Percentiles rank a stretch among this genome's conserved stretches.
phyloP scores from a whole-genome alignment of 2,888 invertebrate species.

The Notodonta ziczac region DNA sequence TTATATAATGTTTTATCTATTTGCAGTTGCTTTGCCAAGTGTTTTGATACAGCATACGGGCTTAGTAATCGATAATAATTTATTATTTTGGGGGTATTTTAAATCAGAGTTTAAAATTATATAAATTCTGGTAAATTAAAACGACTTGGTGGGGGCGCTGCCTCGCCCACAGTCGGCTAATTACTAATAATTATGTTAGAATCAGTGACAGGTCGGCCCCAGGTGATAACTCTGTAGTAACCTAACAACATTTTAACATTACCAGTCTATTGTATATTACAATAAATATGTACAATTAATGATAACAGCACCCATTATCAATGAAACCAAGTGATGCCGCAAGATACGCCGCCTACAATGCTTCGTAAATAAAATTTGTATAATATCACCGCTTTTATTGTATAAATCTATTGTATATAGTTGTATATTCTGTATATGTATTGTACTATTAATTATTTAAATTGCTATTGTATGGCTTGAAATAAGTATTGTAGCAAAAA shows the following conservation, averaged over 20 bases:
- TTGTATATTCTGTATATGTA: slow-evolving; percentile 71
- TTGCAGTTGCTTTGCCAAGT: too few relatives aligned
- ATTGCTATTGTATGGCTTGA: slow-evolving; percentile 64
- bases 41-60: too few relatives aligned
- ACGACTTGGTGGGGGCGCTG: neutral
- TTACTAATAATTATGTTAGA: slow-evolving; percentile 17
- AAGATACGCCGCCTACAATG: slow-evolving; percentile 66
- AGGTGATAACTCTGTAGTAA: slow-evolving; percentile 79
- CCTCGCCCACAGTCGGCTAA: neutral
- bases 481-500: slow-evolving; percentile 80
- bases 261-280: slow-evolving; percentile 84
- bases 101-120: too few relatives aligned
- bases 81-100: too few relatives aligned
- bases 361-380: slow-evolving; percentile 67
- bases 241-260: slow-evolving; percentile 82
- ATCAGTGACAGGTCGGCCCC: slow-evolving; percentile 54
- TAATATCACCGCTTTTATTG: slow-evolving; percentile 70
- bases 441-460: slow-evolving; percentile 64
- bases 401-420: slow-evolving; percentile 67
- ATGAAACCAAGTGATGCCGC: slow-evolving; percentile 65
- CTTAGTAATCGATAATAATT: too few relatives aligned
- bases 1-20: too few relatives aligned
- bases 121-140: neutral
- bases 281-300: slow-evolving; percentile 83
- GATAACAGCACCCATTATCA: slow-evolving; percentile 82